A percentile compares a stretch with the other conserved stretches of the same genome.
Conservation (phyloP, 2,113 vertebrate genomes). For the Melozone crissalis region DNA sequence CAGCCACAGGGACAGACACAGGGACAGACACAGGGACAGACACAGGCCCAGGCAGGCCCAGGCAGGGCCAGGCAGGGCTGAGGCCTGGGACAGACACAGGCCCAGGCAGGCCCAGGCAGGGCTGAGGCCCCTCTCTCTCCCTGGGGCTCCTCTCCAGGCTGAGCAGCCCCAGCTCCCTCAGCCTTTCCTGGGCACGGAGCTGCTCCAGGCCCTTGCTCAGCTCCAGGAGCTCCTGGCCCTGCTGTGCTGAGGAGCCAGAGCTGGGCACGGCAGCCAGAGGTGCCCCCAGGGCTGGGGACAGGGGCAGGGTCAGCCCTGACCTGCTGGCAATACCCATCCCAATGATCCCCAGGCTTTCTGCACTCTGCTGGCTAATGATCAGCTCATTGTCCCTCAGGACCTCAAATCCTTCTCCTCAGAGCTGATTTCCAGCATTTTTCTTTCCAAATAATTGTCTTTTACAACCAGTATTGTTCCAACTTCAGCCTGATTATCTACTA, state of each 20-base stretch:
- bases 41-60: too few species aligned
- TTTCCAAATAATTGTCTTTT: neutral
- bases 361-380: neutral
- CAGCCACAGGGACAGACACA: neutral
- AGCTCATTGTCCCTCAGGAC: fast-evolving
- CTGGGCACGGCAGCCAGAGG: neutral
- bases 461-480: neutral
- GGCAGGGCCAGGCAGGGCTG: neutral
- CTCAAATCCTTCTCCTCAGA: neutral
- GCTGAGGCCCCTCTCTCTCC: neutral
- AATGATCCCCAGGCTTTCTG: fast-evolving
- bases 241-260: neutral
- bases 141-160: neutral
- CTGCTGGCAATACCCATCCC: neutral
- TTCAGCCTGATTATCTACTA: neutral
- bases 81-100: neutral
- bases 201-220: neutral
- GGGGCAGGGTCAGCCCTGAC: neutral
- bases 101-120: neutral
- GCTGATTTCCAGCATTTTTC: neutral
- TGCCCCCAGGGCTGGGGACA: neutral
- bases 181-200: neutral
- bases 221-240: neutral
- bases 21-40: too few species aligned
- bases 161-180: neutral